A percentile compares a stretch with the other conserved stretches of the same genome.
Evolutionary conservation across 2,797 vertebrate species (phyloP).

Genomic region (Echiichthys vipera): DNA sequence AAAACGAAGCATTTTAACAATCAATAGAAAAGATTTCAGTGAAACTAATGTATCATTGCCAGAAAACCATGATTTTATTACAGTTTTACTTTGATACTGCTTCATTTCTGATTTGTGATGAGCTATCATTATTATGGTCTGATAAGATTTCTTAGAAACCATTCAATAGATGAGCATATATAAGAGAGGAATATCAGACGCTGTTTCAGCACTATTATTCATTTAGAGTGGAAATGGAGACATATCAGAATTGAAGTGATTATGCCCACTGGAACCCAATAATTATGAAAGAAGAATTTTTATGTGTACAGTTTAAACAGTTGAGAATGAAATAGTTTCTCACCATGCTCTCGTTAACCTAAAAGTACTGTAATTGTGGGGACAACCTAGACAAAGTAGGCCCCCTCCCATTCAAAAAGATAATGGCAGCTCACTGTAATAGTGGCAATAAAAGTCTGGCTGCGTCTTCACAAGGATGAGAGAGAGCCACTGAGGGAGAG

Average conservation of each 20-base stretch:
- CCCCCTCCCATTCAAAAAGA: constrained; percentile 54
- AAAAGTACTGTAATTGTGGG: constrained; percentile 38
- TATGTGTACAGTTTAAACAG: constrained; percentile 42
- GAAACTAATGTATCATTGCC: constrained; percentile 69
- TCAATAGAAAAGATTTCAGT: constrained; percentile 82
- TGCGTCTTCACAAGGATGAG: constrained; percentile 53
- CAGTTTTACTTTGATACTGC: constrained; percentile 72
- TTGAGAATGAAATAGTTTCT: constrained; percentile 52
- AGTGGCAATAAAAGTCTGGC: constrained; percentile 60
- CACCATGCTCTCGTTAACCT: constrained; percentile 54
- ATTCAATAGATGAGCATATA: constrained; percentile 57
- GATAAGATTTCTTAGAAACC: constrained; percentile 67
- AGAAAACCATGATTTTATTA: constrained; percentile 72
- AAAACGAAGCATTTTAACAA: constrained; percentile 79
- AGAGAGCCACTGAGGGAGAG: constrained; percentile 40
- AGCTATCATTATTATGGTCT: constrained; percentile 68
- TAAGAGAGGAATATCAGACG: constrained; percentile 53
- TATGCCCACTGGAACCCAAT: constrained; percentile 57
- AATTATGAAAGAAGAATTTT: constrained; percentile 57
- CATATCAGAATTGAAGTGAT: constrained; percentile 55
- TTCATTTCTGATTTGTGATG: constrained; percentile 75
- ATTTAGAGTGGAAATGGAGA: constrained; percentile 61
- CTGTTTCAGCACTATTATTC: constrained; percentile 65
- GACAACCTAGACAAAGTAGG: constrained; percentile 32
- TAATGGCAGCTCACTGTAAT: constrained; percentile 60